Percentiles rank a stretch among this genome's conserved stretches.
Conservation (phyloP, 2,113 vertebrate species). For the Anguilla japonica region DNA sequence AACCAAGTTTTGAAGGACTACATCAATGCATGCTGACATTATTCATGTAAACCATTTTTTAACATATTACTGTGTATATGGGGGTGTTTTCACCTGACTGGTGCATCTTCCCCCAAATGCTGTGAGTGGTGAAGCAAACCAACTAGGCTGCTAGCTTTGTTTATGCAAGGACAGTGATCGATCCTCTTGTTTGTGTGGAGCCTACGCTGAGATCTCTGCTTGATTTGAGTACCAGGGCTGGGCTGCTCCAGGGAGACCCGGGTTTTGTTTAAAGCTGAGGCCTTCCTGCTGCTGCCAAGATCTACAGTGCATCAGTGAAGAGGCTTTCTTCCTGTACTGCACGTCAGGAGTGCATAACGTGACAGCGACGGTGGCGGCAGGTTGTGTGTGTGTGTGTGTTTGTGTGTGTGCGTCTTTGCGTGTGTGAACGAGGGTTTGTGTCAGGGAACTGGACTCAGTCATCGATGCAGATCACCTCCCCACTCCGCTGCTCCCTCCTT, state of each 20-base stretch:
- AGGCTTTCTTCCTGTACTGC: neutral
- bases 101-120: neutral
- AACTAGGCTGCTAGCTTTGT: neutral
- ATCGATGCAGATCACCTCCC: neutral
- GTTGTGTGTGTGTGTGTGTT: neutral
- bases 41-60: neutral
- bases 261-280: neutral
- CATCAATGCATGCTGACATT: neutral
- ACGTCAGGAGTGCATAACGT: neutral
- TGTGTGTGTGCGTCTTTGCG: neutral
- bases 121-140: neutral
- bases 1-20: neutral
- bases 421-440: neutral
- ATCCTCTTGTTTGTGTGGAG: neutral
- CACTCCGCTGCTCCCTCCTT: conserved; percentile 8
- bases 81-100: neutral
- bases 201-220: neutral
- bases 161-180: neutral
- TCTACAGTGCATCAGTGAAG: neutral
- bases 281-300: neutral
- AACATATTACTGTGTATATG: neutral
- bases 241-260: neutral
- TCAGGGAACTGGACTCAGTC: neutral
- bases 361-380: neutral
- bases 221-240: neutral